These are phyloP conservation scores for Meloe dianella DNA, from an alignment of 2,888 invertebrate genomes.

Conservation along the genomic window DNA sequence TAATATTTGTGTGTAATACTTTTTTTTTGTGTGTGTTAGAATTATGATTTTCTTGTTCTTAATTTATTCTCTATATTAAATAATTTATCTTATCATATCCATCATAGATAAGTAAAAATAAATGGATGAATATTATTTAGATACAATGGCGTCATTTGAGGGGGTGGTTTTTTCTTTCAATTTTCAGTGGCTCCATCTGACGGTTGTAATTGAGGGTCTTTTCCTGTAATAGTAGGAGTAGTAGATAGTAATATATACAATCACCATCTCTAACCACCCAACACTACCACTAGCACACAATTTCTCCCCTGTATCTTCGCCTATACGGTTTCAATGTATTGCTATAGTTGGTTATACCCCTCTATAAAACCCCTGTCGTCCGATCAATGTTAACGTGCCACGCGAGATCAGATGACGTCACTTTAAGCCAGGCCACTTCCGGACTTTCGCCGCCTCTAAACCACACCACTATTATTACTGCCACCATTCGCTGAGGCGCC, in stretches of 20 bases:
- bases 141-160: conserved; percentile 33
- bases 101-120: neutral
- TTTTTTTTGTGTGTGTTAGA: too few species aligned
- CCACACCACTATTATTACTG: conserved; percentile 37
- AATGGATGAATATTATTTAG: neutral
- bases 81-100: neutral
- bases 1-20: neutral
- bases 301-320: conserved; percentile 33
- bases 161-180: conserved; percentile 52
- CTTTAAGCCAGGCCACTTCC: conserved; percentile 43
- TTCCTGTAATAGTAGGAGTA: conserved; percentile 17
- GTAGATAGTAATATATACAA: conserved; percentile 10
- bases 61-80: neutral
- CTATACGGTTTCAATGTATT: neutral
- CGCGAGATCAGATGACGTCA: conserved; percentile 51
- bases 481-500: conserved; percentile 12
- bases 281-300: conserved; percentile 40
- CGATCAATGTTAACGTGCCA: conserved; percentile 59
- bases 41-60: too few species aligned
- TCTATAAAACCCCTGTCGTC: conserved; percentile 53
- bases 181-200: conserved; percentile 53
- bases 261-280: conserved; percentile 29
- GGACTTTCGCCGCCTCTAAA: conserved; percentile 40
- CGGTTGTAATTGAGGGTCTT: conserved; percentile 50
- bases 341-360: conserved; percentile 37